These are phyloP conservation scores for Apaloderma vittatum DNA, from an alignment of 2,113 vertebrate genomes.

Conservation along the genomic window DNA sequence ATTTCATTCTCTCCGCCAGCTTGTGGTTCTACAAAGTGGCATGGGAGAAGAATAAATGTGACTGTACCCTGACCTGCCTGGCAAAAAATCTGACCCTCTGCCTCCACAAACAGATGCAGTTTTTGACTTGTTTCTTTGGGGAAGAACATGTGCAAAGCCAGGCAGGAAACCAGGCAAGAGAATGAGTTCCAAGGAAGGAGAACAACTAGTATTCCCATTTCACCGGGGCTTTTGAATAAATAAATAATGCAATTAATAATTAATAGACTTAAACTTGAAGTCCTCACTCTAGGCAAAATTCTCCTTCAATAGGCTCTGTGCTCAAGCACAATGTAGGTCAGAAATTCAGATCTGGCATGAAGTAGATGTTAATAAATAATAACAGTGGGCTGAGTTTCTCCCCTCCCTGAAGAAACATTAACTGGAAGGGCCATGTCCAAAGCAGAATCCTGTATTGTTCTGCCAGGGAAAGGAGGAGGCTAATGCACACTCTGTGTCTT, in stretches of 20 bases:
- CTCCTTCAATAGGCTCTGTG: neutral
- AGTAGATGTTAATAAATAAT: slow-evolving; percentile 21
- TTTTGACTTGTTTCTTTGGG: neutral
- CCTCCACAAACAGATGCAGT: neutral
- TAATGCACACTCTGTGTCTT: neutral
- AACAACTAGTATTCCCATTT: slow-evolving; percentile 53
- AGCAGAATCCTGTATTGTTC: neutral
- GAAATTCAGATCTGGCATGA: neutral
- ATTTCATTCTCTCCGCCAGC: slow-evolving; percentile 21
- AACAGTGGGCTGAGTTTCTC: neutral
- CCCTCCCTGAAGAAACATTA: neutral
- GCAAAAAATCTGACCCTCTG: neutral
- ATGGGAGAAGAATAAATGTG: neutral
- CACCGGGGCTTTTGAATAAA: slow-evolving; percentile 49
- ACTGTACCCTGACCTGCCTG: neutral
- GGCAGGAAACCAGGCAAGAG: neutral
- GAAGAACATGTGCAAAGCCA: neutral
- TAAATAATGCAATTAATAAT: slow-evolving; percentile 58
- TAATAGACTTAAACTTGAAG: slow-evolving; percentile 43
- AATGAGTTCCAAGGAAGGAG: neutral
- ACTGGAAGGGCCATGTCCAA: neutral
- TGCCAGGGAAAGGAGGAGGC: neutral
- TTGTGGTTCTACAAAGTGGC: neutral
- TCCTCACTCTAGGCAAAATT: slow-evolving; percentile 25
- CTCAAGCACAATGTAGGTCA: slow-evolving; percentile 54